These are phyloP conservation scores for Notiomystis cincta DNA, from an alignment of 2,113 vertebrate species.

Conservation along the genomic window DNA sequence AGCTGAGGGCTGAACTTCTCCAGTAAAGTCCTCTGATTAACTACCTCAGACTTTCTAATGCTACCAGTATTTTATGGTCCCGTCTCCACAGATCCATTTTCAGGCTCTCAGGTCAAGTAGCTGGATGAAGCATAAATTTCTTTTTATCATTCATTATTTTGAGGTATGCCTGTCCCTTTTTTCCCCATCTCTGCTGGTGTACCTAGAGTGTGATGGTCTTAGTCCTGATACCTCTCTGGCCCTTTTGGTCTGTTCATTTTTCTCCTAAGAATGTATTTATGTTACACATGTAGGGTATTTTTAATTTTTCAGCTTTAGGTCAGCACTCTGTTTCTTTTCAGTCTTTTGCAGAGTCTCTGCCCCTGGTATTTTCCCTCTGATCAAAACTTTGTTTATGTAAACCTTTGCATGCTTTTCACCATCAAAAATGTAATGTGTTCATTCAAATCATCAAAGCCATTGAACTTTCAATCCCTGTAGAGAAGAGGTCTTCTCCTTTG, in stretches of 20 bases:
- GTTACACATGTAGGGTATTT: background rate
- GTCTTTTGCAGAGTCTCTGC: background rate
- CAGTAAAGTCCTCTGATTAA: background rate
- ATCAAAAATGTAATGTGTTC: background rate
- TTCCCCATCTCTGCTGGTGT: accelerated
- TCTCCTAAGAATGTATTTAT: background rate
- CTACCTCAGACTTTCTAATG: background rate
- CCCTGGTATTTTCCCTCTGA: background rate
- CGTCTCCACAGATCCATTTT: background rate
- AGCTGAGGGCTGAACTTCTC: background rate
- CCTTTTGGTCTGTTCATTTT: background rate
- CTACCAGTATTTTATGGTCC: background rate
- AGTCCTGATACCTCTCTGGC: background rate
- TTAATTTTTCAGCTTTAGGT: background rate
- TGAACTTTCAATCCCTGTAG: background rate
- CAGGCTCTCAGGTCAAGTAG: background rate
- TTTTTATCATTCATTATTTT: background rate
- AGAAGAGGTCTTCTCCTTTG: background rate
- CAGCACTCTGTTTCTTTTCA: background rate
- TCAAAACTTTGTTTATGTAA: background rate
- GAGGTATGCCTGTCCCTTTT: background rate
- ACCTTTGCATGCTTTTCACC: background rate
- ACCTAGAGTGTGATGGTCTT: background rate
- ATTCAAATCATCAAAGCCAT: background rate
- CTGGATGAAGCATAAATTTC: background rate